Percentiles rank a stretch among this genome's conserved stretches.
These are phyloP conservation scores for Leucania comma DNA, from an alignment of 2,888 invertebrate species.

Conservation along the genomic window DNA sequence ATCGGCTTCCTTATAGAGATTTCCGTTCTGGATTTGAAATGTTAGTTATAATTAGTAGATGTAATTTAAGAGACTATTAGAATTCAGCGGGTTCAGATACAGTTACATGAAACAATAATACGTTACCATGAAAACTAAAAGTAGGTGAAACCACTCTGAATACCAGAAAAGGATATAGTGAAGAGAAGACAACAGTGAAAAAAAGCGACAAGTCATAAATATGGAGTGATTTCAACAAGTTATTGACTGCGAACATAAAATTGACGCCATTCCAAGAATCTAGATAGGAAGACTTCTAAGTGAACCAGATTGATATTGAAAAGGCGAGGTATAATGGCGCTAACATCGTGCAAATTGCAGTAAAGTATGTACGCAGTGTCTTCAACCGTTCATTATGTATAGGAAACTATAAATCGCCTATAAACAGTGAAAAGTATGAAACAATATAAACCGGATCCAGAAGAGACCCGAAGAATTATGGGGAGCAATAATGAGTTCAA, in stretches of 20 bases:
- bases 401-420: conserved; percentile 77
- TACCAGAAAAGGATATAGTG: conserved; percentile 10
- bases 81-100: not conserved
- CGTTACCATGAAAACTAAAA: not conserved
- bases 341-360: conserved; percentile 67
- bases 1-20: conserved; percentile 58
- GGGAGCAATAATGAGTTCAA: conserved; percentile 72
- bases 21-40: conserved; percentile 18
- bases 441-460: conserved; percentile 75
- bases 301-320: conserved; percentile 67
- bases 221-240: conserved; percentile 45
- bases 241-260: conserved; percentile 50
- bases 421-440: conserved; percentile 73
- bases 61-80: conserved; percentile 9
- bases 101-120: not conserved
- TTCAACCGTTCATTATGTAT: conserved; percentile 73
- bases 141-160: conserved; percentile 14
- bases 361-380: conserved; percentile 67
- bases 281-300: conserved; percentile 59
- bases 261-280: conserved; percentile 54
- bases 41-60: conserved; percentile 32
- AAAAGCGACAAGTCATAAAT: conserved; percentile 17
- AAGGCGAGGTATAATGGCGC: conserved; percentile 61
- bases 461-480: conserved; percentile 64
- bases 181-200: conserved; percentile 7